phyloP scores from a whole-genome alignment of 2,113 vertebrate species.

The Montifringilla adamsi region DNA sequence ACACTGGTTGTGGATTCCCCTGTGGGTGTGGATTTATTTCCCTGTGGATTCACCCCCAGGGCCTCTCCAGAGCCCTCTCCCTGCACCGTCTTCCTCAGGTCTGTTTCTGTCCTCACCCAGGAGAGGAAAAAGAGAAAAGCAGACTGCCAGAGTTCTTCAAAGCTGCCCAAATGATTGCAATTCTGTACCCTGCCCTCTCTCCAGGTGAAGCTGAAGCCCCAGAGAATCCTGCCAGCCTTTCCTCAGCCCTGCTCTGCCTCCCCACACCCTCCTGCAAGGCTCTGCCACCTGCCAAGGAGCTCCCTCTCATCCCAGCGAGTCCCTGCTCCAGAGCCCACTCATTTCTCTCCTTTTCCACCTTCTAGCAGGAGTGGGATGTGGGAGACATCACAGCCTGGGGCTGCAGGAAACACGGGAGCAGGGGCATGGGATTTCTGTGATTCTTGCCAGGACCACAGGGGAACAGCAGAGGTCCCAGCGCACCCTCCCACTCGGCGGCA shows the following conservation, averaged over 20 bases:
- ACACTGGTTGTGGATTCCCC: not conserved
- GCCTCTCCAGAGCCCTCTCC: not conserved
- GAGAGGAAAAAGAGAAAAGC: not conserved
- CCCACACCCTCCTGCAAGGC: not conserved
- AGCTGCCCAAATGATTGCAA: fast-evolving
- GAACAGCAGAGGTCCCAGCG: not conserved
- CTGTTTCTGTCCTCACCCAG: not conserved
- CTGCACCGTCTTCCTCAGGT: not conserved
- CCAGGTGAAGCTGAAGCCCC: not conserved
- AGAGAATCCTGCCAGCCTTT: not conserved
- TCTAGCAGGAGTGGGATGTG: not conserved
- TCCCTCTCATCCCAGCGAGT: not conserved
- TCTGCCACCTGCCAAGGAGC: not conserved
- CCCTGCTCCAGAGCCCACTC: not conserved
- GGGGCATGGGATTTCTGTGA: not conserved
- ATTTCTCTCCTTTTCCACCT: not conserved
- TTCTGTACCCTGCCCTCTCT: not conserved
- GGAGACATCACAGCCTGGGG: not conserved
- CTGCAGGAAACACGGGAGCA: not conserved
- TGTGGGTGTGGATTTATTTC: not conserved
- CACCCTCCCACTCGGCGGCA: not conserved
- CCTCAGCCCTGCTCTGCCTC: not conserved
- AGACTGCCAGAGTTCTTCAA: not conserved
- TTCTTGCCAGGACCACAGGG: fast-evolving
- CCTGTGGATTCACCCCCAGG: not conserved